phyloP scores from a whole-genome alignment of 2,797 vertebrate genomes.

The Enoplosus armatus region DNA sequence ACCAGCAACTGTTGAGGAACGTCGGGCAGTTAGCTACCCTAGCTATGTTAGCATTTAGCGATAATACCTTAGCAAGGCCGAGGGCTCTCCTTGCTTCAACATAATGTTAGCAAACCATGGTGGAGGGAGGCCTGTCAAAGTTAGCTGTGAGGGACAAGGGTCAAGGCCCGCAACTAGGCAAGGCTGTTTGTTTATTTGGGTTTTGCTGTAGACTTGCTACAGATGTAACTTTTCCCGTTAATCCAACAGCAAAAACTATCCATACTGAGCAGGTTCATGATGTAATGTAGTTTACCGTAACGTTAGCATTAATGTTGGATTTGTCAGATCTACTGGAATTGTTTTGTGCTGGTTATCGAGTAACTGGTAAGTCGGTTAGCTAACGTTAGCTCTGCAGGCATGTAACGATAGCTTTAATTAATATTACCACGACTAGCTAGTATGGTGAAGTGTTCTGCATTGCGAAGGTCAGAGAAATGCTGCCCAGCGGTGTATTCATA shows the following conservation, averaged over 20 bases:
- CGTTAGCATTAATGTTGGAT: slow-evolving; percentile 16
- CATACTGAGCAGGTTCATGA: not conserved
- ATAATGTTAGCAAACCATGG: slow-evolving; percentile 48
- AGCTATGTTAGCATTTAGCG: slow-evolving; percentile 63
- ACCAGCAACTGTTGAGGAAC: slow-evolving; percentile 1
- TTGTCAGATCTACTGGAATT: slow-evolving; percentile 17
- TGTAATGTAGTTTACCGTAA: not conserved
- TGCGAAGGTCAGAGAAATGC: slow-evolving; percentile 46
- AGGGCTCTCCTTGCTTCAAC: slow-evolving; percentile 57
- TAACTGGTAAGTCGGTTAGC: slow-evolving; percentile 48
- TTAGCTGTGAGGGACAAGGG: slow-evolving; percentile 76
- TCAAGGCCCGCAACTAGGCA: slow-evolving; percentile 71
- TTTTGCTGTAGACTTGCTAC: slow-evolving; percentile 18
- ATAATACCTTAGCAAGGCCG: slow-evolving; percentile 70
- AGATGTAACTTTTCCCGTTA: slow-evolving; percentile 13
- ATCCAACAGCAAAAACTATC: not conserved
- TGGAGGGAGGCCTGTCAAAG: slow-evolving; percentile 74
- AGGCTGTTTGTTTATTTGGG: slow-evolving; percentile 74
- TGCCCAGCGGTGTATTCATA: slow-evolving; percentile 1
- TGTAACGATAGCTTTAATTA: slow-evolving; percentile 42
- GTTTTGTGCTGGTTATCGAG: slow-evolving; percentile 36
- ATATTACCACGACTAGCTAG: not conserved
- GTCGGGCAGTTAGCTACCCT: slow-evolving; percentile 32
- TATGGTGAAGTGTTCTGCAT: slow-evolving; percentile 33
- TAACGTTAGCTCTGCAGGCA: slow-evolving; percentile 40